Evolutionary conservation across 2,113 vertebrate species (phyloP), one percentile per base, ranked within the genome.

Genomic region (Tylochromis polylepis): DNA sequence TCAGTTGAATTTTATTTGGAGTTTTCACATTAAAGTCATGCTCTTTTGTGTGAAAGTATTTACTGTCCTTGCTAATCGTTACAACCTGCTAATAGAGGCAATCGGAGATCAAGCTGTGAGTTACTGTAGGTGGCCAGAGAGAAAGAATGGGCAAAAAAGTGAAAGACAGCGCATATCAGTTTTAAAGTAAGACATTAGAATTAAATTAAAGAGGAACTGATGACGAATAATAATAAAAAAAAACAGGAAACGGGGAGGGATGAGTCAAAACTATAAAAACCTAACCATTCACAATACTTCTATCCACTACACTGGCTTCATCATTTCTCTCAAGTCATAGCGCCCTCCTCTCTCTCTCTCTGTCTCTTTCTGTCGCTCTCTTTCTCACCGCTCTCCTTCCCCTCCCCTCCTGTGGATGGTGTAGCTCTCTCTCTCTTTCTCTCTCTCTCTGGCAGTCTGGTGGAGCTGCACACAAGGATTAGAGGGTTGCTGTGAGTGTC

Each of bases 401-500:
- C 95, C 89, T 94, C 93, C 92, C 93, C 92, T 91, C 89, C 92
- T 49, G 90, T 95, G 92, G 94, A 95, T 93, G 93, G 93, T 91
- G 92, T 91, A 87, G 85, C 83, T 9, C 91, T 82, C 90, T 88
- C 67, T 57, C 90, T 81, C 89, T 29, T 4, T 27, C 70, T 89
- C 86, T 80, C 89, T 91, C 91, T 89, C 93, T 58, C 89, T 88
- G 65, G 77, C 95, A 93, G 95, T 95, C 96, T 96, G 92, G 86
- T 94, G 89, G 94, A 95, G 95, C 91, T 78, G 91, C 94, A 92
- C 95, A 93, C 94, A 92, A 91, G 96, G 95, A 95, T 94, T 95
- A 95, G 94, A 95, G 93, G 91, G 90, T 93, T 94, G 93, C 93
- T 88, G 94, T 91, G 93, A 92, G 93, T 94, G 94, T 94, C 94